Percentiles rank a stretch among this genome's conserved stretches.
These are phyloP conservation scores for Xiphorhynchus elegans DNA, from an alignment of 2,113 vertebrate species.

Conservation along the genomic window DNA sequence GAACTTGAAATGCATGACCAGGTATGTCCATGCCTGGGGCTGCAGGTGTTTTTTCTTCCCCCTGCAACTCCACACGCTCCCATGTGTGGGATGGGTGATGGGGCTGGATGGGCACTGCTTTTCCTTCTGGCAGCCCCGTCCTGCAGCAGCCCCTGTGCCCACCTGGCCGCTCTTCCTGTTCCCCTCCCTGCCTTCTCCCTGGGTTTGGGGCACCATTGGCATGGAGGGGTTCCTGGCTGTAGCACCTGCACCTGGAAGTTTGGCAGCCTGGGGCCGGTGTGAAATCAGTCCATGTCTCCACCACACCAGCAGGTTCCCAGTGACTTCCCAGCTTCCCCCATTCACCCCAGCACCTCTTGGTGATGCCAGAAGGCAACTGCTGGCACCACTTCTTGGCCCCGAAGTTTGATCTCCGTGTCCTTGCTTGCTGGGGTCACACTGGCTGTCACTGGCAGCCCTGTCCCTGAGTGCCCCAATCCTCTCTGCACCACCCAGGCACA, in stretches of 20 bases:
- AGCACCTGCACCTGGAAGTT: not conserved
- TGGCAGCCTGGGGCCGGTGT: accelerated
- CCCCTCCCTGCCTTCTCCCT: not conserved
- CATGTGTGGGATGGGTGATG: accelerated
- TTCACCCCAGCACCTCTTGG: not conserved
- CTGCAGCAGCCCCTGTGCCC: not conserved
- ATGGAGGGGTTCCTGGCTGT: accelerated
- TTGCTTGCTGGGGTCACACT: accelerated
- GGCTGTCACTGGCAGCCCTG: not conserved
- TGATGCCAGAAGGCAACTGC: not conserved
- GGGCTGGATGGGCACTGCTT: not conserved
- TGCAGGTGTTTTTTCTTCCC: accelerated
- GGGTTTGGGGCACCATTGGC: not conserved
- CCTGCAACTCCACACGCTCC: accelerated
- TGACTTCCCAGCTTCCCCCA: accelerated
- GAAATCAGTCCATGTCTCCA: not conserved
- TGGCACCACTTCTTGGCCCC: not conserved
- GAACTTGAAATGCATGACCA: accelerated
- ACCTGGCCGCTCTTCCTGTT: not conserved
- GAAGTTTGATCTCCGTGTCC: accelerated
- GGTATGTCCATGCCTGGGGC: accelerated
- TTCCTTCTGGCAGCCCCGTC: not conserved
- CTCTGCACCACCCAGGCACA: not conserved
- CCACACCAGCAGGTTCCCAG: not conserved
- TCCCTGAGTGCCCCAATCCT: accelerated